Base-by-base conservation (phyloP, 2,888 invertebrate species). In the Rosalia funebris region DNA sequence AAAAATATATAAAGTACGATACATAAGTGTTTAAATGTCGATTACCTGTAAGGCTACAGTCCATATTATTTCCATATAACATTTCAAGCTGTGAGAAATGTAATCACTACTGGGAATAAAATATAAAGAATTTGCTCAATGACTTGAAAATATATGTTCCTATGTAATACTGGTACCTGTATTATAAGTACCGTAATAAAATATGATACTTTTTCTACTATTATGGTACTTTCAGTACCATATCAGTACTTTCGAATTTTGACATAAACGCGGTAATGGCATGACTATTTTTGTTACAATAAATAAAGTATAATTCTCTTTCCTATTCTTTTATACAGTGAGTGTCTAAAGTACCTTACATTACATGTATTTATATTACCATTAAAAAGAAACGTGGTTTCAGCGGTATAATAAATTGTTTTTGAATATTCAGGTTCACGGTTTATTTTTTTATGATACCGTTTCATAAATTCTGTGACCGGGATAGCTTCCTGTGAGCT, bases 11-110 rank as follows among this genome's bases (percentile, higher is more conserved):
- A 50, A 50, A 20, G 15, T 39, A 41, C 16, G 25, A 31, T 25
- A 39, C 31, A 2, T 39, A 25, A 15, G 31, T 39, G 50, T 50
- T 50, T 50, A 50, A 50, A 50, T 39, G 37, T 50, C 50, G 50
- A 50, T 50, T 25, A 39, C n/a, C 39, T 17, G 50, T 47, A 36
- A 48, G 17, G 17, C 36, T 37, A 11, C 14, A 7, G 10, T 34
- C 16, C 16, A 16, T 32, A 9, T 48, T 19, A 11, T 19, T 36
- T 31, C 45, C 45, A 45, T 45, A 25, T 31, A 45, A 31, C 25
- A 45, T 45, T 31, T 20, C 25, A 20, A 45, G 45, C 45, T 25
- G 45, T 45, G 45, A 45, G 31, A 31, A 45, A 45, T 45, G 31
- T 31, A 31, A 45, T 45, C 25, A 42, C 42, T 42, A 45, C 31